Base-by-base conservation (phyloP, 2,888 invertebrate species). In the Pelosia muscerda region DNA sequence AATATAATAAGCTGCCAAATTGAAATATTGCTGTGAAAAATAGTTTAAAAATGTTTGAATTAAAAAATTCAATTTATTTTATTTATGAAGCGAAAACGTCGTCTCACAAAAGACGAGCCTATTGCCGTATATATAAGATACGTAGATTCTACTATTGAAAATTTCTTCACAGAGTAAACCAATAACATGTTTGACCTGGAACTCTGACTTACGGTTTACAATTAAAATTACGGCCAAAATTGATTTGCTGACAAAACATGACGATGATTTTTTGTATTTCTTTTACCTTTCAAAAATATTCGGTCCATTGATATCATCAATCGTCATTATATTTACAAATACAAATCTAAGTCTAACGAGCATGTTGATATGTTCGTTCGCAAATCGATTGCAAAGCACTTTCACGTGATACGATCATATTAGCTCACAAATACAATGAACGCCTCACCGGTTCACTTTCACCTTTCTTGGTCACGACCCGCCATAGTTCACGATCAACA, bases 401-500 rank as follows among this genome's bases (percentile, higher is more conserved):
- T 86, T 87, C 86, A 76, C 81, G 76, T 75, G 57, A 72, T 76
- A 78, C 74, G 73, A 76, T 79, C 81, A 79, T 84, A 82, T 86
- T 86, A 84, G 80, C 79, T 80, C 81, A 84, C 75, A 67, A 70
- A 81, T 78, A 81, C 76, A 81, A 79, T 83, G 49, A 49, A 75
- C 73, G 76, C 76, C 83, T 79, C 74, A 74, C 74, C 81, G 68
- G 82, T 83, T 86, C 86, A 89, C 89, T 89, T 88, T 89, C 87
- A 81, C 85, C 78, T 79, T 81, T 80, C 77, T 68, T 83, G 84
- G 81, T 86, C 90, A 88, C 88, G 87, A 85, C 81, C 74, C 79
- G 84, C 71, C 84, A 87, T 85, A 88, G 87, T 88, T 87, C 88
- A 86, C 80, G 77, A 72, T 69, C 72, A 76, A 76, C 72, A 74